Evolutionary conservation across 2,797 vertebrate genomes (phyloP), one percentile per base, ranked within the genome.

Genomic region (Megalops cyprinoides): DNA sequence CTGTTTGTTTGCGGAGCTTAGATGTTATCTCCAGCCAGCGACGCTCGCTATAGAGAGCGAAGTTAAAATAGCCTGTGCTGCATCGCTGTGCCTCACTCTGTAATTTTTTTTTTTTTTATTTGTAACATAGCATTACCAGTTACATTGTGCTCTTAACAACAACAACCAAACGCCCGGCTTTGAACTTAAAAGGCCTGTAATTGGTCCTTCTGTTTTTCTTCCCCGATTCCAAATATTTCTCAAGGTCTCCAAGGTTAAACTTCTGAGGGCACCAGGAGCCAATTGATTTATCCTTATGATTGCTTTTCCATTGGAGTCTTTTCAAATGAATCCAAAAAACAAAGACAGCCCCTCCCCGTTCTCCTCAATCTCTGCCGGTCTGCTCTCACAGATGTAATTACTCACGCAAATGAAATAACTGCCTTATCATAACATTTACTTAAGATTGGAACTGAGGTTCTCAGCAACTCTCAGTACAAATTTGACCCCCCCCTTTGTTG

Each of bases 281-380:
- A 58, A 81, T 82, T 79, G 83, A 85, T 83, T 0, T n/a, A 56
- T 88, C 25, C 85, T 80, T 82, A 81, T 84, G 82, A 82, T 65
- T 46, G 9, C 76, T 86, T 58, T 79, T 71, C 65, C 15, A 2
- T 48, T 83, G 67, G 69, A 67, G 74, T 78, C 58, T 83, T 89
- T 92, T 94, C 60, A 91, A 87, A 88, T 76, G 5, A n/a, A 78
- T 90, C 88, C 87, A 91, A 85, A 86, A 90, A 92, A 91, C 86
- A 89, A 85, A 82, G 78, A 23, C 87, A 39, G 48, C 60, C 82
- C 79, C 3, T 80, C 84, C 84, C 81, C 81, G 46, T 25, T 46
- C 79, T 73, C 60, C 78, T 79, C 84, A 87, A 87, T 82, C 3
- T 14, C 31, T 87, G 74, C 84, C 46, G 86, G 65, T 87, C 85